These are phyloP conservation scores for Leptatherina wallacei DNA, from an alignment of 2,797 vertebrate genomes.

Conservation along the genomic window DNA sequence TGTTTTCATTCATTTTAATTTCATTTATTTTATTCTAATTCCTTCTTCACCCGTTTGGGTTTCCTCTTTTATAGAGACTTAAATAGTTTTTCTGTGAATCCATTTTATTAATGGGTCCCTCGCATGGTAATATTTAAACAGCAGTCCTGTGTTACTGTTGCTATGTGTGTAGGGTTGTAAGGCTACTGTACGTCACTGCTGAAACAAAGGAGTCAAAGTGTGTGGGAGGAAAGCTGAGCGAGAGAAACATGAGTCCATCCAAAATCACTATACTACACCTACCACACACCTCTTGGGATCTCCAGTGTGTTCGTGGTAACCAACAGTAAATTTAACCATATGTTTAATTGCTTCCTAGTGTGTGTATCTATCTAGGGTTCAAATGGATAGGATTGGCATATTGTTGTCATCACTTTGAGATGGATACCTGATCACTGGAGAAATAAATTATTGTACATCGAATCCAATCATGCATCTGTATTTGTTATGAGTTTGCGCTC, in stretches of 20 bases:
- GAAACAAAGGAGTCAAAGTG: slow-evolving; percentile 57
- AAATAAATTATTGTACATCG: too few species aligned
- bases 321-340: slow-evolving; percentile 9
- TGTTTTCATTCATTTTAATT: too few species aligned
- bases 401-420: neutral
- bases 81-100: neutral
- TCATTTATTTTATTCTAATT: neutral
- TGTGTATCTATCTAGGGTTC: neutral
- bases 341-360: slow-evolving; percentile 20
- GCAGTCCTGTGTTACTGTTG: slow-evolving; percentile 19
- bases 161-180: slow-evolving; percentile 27
- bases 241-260: slow-evolving; percentile 44
- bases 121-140: slow-evolving; percentile 11
- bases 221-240: slow-evolving; percentile 62
- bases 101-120: slow-evolving; percentile 4
- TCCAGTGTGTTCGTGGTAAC: slow-evolving; percentile 15
- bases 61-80: slow-evolving; percentile 6
- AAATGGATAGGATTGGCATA: too few species aligned
- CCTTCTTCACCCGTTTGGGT: slow-evolving; percentile 23
- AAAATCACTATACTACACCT: slow-evolving; percentile 61
- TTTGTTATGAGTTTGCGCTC: too few species aligned
- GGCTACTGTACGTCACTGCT: slow-evolving; percentile 58
- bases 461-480: too few species aligned
- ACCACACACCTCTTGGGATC: slow-evolving; percentile 35
- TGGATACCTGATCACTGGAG: neutral